Evolutionary conservation across 1,140 invertebrate genomes (phyloP).

Genomic region (Drosophila insularis): DNA sequence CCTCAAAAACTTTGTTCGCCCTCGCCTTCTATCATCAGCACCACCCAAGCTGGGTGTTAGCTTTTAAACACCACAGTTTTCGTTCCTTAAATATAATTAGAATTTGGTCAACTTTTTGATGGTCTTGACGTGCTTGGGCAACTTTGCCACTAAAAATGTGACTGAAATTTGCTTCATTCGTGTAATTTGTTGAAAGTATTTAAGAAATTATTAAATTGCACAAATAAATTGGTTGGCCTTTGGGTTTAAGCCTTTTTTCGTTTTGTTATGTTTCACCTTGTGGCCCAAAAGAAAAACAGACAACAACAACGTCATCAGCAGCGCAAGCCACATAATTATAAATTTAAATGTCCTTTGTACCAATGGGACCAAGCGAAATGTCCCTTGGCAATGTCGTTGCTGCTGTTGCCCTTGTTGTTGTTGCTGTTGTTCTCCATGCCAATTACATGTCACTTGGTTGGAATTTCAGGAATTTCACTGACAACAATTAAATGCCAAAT

Average conservation of each 20-base stretch:
- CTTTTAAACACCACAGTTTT: neutral
- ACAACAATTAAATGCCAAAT: conserved; percentile 65
- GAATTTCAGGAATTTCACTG: conserved; percentile 53
- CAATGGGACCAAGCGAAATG: neutral
- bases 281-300: conserved; percentile 22
- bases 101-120: conserved; percentile 21
- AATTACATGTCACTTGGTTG: conserved; percentile 40
- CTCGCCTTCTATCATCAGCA: neutral
- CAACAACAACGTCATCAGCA: neutral
- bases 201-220: conserved; percentile 1
- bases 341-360: conserved; percentile 40
- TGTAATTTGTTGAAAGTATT: conserved; percentile 21
- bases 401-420: neutral
- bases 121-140: conserved; percentile 15
- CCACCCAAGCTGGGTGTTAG: neutral
- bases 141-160: conserved; percentile 14
- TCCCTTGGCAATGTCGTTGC: conserved; percentile 2
- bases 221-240: conserved; percentile 27
- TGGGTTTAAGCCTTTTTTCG: neutral
- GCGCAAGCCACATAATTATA: conserved; percentile 44
- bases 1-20: neutral
- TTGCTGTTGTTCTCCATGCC: conserved; percentile 22
- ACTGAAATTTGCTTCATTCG: conserved; percentile 1
- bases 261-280: conserved; percentile 30
- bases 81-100: conserved; percentile 3